Base-by-base conservation (phyloP, 2,113 vertebrate genomes). In the Mesembrinibis cayennensis region DNA sequence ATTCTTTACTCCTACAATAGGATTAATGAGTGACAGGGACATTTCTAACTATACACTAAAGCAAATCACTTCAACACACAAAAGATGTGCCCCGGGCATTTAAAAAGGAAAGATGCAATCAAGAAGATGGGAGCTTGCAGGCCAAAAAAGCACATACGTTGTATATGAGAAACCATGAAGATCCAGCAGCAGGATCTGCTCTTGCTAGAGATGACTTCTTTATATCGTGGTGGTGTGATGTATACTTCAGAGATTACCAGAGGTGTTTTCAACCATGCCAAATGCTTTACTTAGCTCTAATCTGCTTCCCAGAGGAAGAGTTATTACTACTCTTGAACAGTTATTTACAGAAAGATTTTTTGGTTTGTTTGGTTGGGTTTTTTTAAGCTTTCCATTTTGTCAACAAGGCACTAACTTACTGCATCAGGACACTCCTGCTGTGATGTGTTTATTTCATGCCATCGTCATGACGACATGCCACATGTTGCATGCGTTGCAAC, bases 1-100 rank as follows among this genome's bases (percentile, higher is more conserved):
- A 47, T 72, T 96, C 78, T 96, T 97, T 56, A 92, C 40, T 95
- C 90, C 90, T 91, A 97, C 71, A 76, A 45, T 12, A 93, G 77
- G 29, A 89, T 93, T 84, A 95, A 62, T 53, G 45, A 84, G 72
- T 38, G 45, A 89, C 19, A 56, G 14, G 40, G 61, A 88, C 44
- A 85, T 95, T 90, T 89, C 73, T 95, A 94, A 95, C 88, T 93
- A 83, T 89, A 96, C 65, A 92, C 52, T 90, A 96, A 89, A 71
- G 25, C 73, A 95, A 92, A 85, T 82, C 9, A 66, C 80, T 93
- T 92, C 72, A 92, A 93, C 56, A 85, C 40, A 90, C 38, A 40
- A n/a, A 96, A 85, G 34, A 69, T 58, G 67, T 22, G 40, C 53
- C 53, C 38, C 25, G 47, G 69, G 49, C 47, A 86, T 76, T 83